These are phyloP conservation scores for Collichthys lucidus DNA, from an alignment of 2,113 vertebrate species.

Conservation along the genomic window DNA sequence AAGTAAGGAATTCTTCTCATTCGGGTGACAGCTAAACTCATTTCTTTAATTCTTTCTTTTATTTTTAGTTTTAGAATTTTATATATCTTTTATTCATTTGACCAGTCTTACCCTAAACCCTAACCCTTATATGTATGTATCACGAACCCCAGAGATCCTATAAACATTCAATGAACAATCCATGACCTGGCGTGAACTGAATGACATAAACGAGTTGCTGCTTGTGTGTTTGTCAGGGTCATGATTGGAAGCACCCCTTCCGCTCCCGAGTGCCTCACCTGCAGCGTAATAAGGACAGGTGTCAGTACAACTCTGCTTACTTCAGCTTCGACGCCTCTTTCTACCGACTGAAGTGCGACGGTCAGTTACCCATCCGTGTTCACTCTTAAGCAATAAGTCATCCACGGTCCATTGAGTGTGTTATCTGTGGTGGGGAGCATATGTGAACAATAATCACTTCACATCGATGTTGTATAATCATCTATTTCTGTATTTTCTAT, in stretches of 20 bases:
- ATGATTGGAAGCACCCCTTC: constrained; percentile 76
- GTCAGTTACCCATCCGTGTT: constrained; percentile 84
- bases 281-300: constrained; percentile 86
- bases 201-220: not conserved
- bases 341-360: constrained; percentile 92
- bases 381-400: constrained; percentile 55
- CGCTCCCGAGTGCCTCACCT: constrained; percentile 88
- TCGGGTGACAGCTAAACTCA: not conserved
- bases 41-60: too few species aligned
- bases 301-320: constrained; percentile 92
- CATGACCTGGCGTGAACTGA: not conserved
- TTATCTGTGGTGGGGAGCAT: constrained; percentile 8
- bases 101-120: not conserved
- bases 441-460: constrained; percentile 17
- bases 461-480: constrained; percentile 5
- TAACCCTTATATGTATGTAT: not conserved
- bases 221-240: constrained; percentile 81
- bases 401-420: not conserved
- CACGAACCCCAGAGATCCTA: not conserved
- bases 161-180: too few species aligned
- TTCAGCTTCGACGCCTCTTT: constrained; percentile 90
- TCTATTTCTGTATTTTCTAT: constrained; percentile 41
- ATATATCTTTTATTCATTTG: not conserved
- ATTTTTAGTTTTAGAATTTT: not conserved
- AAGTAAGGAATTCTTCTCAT: constrained; percentile 85